Base-by-base conservation (phyloP, 1,140 invertebrate species). In the Nasonia giraulti region DNA sequence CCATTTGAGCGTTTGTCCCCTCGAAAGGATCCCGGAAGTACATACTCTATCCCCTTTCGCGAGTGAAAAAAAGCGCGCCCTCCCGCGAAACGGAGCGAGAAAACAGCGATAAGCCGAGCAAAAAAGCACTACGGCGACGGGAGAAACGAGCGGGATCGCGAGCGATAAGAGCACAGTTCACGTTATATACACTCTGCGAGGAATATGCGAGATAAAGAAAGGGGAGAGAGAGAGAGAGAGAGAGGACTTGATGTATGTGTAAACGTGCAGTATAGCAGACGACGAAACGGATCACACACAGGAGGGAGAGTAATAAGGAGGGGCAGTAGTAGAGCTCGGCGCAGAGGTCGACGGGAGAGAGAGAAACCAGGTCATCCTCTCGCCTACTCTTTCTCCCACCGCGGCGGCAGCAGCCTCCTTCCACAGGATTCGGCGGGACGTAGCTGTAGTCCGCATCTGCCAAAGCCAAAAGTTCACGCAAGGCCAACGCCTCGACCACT, bases 401-500 rank as follows among this genome's bases (percentile, higher is more conserved):
- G 55, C 55, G 55, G 69, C 33, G 31, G 10, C 68, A 50, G 77
- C 75, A 31, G 33, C 77, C 76, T 79, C 47, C 44, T 79, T 73
- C 37, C 33, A 12, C 74, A 83, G 82, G 82, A 83, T 83, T 77
- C 40, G 55, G 71, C 74, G 40, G 69, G 33, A 44, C 33, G 33
- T 55, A 55, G 50, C 17, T n/a, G 5, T n/a, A 62, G 88, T 83
- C 86, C 87, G 88, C 88, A 90, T 91, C 87, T 90, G 87, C 87
- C 87, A 90, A 90, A 91, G 88, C 89, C 88, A 68, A 88, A 90
- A 91, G 89, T 91, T 91, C 89, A 90, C 83, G 86, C 84, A 88
- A 90, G 90, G 89, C 87, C 90, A 90, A 89, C 88, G 90, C 90
- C 90, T 91, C 90, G 87, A 89, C 90, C 90, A 90, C 87, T 91